Base-by-base conservation (phyloP, 2,797 vertebrate genomes). In the Lepus oiostolus region DNA sequence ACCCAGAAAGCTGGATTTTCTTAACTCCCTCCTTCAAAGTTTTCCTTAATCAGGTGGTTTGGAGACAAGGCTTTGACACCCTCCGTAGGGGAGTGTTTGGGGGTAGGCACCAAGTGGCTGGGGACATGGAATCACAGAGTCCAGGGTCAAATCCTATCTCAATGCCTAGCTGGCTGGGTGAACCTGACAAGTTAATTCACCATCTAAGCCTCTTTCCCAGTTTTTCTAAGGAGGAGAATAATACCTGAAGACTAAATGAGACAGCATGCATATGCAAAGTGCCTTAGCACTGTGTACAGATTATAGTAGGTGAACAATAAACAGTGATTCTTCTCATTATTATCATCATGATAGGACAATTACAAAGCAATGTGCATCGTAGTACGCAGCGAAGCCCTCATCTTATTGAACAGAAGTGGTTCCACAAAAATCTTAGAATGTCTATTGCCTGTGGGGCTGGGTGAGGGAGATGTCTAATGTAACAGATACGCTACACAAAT, bases 181-280 rank as follows among this genome's bases (percentile, higher is more conserved):
- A 94, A 75, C 2, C 16, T 86, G 63, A 28, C 58, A 88, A 88
- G 32, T 60, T 30, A 35, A 28, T 76, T 79, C 84, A 65, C 26
- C 35, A 35, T 21, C 9, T 67, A 42, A 70, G 26, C 74, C 35
- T 67, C 52, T 65, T 72, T 81, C 32, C 62, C 54, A 77, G 62
- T 70, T 93, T 62, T 67, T 62, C 14, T 67, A 81, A 67, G 42
- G 10, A 9, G 50, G 22, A 24, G 38, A 21, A 63, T 67, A 30
- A 52, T 38, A 72, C 16, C 21, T 38, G 26, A 86, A 68, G 71
- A 93, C 11, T 87, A 85, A 82, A 80, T 75, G 32, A 77, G 38
- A 42, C 80, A 32, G 24, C 7, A 26, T 28, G 1, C n/a, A 50
- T 26, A 62, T 9, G 38, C 32, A 85, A 93, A 83, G 26, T 80